phyloP scores from a whole-genome alignment of 2,797 vertebrate genomes.

The Antennarius maculatus region DNA sequence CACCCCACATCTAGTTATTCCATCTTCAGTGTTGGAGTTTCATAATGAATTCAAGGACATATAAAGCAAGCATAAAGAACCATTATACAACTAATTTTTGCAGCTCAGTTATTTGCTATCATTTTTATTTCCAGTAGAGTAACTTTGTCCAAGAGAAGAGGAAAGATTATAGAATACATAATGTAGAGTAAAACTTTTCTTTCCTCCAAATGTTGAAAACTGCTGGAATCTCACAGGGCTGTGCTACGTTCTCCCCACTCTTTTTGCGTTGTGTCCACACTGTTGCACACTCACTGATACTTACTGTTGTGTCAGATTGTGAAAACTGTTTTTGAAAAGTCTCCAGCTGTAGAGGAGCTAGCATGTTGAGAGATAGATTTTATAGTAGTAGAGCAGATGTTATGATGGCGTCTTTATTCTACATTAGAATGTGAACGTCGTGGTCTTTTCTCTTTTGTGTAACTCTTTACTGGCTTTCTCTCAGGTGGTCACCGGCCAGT shows the following conservation, averaged over 20 bases:
- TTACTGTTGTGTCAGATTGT: background rate
- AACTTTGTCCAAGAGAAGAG: background rate
- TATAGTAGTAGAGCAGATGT: too few relatives aligned
- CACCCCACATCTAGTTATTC: too few relatives aligned
- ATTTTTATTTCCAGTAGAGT: background rate
- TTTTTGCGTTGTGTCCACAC: constrained; percentile 24
- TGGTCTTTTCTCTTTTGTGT: background rate
- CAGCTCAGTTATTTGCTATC: rapidly evolving
- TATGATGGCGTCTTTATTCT: background rate
- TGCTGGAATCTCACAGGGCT: constrained; percentile 77
- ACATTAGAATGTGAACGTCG: background rate
- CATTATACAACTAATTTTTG: background rate
- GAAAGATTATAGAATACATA: constrained; percentile 16
- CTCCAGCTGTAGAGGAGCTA: background rate
- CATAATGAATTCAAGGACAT: too few relatives aligned
- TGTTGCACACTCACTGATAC: constrained; percentile 6
- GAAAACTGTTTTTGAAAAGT: background rate
- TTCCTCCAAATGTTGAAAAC: constrained; percentile 51
- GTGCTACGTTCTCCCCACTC: constrained; percentile 52
- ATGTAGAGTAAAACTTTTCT: constrained; percentile 34
- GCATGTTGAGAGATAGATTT: background rate
- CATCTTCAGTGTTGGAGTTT: too few relatives aligned
- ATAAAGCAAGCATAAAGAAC: too few relatives aligned
- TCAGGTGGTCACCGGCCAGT: constrained; percentile 89
- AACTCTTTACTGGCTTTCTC: constrained; percentile 8